Evolutionary conservation across 2,113 vertebrate species (phyloP).

Genomic region (Conger conger): DNA sequence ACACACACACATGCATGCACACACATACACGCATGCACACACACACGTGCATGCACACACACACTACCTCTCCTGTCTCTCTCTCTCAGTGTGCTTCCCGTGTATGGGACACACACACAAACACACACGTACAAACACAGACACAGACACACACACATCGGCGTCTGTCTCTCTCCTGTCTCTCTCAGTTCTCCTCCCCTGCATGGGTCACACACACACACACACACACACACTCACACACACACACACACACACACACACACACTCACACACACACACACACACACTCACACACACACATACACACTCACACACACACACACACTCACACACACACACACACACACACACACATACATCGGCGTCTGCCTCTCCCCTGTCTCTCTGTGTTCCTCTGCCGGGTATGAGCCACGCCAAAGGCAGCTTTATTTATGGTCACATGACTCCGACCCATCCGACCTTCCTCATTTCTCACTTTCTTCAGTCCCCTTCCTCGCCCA

Average conservation of each 20-base stretch:
- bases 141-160: neutral
- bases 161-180: too few species aligned
- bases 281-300: neutral
- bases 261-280: constrained; percentile 33
- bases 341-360: neutral
- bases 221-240: neutral
- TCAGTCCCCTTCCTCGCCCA: neutral
- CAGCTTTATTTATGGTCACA: constrained; percentile 18
- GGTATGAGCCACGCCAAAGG: neutral
- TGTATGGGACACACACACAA: too few species aligned
- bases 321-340: neutral
- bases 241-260: constrained; percentile 7
- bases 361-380: neutral
- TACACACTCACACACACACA: neutral
- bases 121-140: neutral
- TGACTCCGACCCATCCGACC: neutral
- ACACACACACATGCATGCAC: neutral
- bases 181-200: too few species aligned
- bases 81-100: too few species aligned
- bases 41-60: constrained; percentile 25
- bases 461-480: neutral
- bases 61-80: too few species aligned
- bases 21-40: constrained; percentile 15
- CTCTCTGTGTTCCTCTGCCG: neutral
- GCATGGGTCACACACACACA: constrained; percentile 30